Conservation (phyloP, 2,113 vertebrate species). For the Oryzias woworae region DNA sequence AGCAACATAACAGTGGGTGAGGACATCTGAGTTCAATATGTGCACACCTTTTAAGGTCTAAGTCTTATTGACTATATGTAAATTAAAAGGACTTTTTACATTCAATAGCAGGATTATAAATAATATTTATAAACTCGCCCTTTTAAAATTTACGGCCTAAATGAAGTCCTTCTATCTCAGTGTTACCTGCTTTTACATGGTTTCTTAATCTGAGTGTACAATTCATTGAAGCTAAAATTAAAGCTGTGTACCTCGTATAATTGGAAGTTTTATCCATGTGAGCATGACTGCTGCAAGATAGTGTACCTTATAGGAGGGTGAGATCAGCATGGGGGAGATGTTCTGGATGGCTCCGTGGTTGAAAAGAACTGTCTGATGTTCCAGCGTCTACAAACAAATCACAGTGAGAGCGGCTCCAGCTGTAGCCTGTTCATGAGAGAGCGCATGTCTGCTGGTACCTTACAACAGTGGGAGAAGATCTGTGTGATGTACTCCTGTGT, state of each 20-base stretch:
- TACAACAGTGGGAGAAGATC: conserved; percentile 99
- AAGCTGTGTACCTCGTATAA: no score
- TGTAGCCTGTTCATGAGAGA: conserved; percentile 5
- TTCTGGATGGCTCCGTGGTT: conserved; percentile 96
- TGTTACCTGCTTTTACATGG: no score
- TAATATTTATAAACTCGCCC: no score
- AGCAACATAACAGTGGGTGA: background rate
- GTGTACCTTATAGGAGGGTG: conserved; percentile 91
- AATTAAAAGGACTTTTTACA: no score
- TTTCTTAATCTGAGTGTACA: no score
- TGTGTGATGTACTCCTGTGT: conserved; percentile 99
- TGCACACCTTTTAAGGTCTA: background rate
- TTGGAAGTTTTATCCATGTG: no score
- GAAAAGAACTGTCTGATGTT: conserved; percentile 97
- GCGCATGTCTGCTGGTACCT: conserved; percentile 81
- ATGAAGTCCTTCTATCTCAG: no score
- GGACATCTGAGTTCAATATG: background rate
- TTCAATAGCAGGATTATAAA: no score
- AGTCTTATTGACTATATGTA: no score
- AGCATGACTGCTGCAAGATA: background rate
- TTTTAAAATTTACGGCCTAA: no score
- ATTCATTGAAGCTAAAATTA: no score
- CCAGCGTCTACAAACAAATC: conserved; percentile 84
- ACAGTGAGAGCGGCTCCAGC: background rate
- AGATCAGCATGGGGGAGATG: conserved; percentile 92